Base-by-base conservation (phyloP, 2,797 vertebrate genomes). In the Urocyon cinereoargenteus region DNA sequence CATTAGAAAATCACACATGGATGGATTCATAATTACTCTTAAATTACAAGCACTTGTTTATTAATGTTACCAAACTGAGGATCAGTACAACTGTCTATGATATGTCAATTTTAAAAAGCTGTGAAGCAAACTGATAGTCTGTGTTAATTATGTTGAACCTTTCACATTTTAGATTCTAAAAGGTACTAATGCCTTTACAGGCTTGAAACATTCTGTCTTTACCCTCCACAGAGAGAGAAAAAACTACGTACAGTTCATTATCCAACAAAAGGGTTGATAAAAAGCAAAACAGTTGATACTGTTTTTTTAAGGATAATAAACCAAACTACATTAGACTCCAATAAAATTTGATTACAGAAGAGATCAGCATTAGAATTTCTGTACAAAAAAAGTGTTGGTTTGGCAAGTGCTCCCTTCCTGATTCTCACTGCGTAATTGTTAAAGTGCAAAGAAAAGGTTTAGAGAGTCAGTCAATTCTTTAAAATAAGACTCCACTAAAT, bases 21-120 rank as follows among this genome's bases (percentile, higher is more conserved):
- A 55, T 96, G 86, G 93, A 96, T 79, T 96, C 86, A 87, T 96
- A 98, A 98, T 95, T 97, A 83, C 93, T 94, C 62, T 95, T 97
- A 96, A 97, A 98, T 97, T 96, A 95, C 57, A 96, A 97, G 26
- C 72, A 75, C 53, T 98, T 97, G 59, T 97, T 98, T 98, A 91
- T 97, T 97, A 98, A 96, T 84, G 89, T 96, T 97, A 90, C 91
- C 93, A 98, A 98, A 91, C 49, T 83, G 72, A 97, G 94, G 79
- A 98, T 75, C 88, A 73, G 16, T 83, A 95, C 94, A 96, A 93
- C 64, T 95, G 78, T 64, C 94, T 95, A 7, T 21, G 62, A 53
- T 88, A 22, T 87, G 73, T 91, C 82, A 92, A 77, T 96, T 98
- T 72, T 82, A 95, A 97, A 98, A 93, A 16, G n/a, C 90, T 83